Base-by-base conservation (phyloP, 2,113 vertebrate species). In the Bos javanicus region DNA sequence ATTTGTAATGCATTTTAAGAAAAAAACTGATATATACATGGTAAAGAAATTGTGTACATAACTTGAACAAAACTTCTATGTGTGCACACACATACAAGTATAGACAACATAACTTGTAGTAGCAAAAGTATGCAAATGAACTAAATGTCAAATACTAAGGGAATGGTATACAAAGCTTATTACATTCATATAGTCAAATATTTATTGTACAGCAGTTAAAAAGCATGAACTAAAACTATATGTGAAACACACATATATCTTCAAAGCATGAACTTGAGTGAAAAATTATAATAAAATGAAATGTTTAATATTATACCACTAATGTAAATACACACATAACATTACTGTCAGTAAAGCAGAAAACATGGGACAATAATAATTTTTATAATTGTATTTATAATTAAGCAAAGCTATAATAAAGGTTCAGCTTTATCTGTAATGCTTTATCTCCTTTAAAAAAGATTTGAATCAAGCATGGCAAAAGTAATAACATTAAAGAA, bases 401-500 rank as follows among this genome's bases (percentile, higher is more conserved):
- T 33, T 91, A 60, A 36, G 48, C 50, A 67, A 95, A 85, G 11
- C 23, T 80, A 36, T 57, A 91, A 84, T 9, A 71, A 64, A 87
- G 21, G 19, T 30, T 59, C 52, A 64, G n/a, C 10, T 84, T 0
- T 88, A n/a, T 78, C 13, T 88, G 6, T 60, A 43, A 67, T 48
- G 33, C 30, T 91, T 6, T 85, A 19, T 89, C 5, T 39, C 76
- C 15, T 71, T 96, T 88, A 25, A 71, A 89, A 89, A 91, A 64
- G 14, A 54, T 80, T 78, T 94, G n/a, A 21, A 26, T 80, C 39
- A 91, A 91, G 16, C 28, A 71, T 56, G 21, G 26, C 14, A 92
- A 96, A 88, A 88, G 78, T 46, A 83, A 90, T 64, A 80, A 71
- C 5, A 86, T 91, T 88, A 90, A 28, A 87, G 62, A 90, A 91